These are phyloP conservation scores for Platysternon megacephalum DNA, from an alignment of 2,113 vertebrate genomes.

Conservation along the genomic window DNA sequence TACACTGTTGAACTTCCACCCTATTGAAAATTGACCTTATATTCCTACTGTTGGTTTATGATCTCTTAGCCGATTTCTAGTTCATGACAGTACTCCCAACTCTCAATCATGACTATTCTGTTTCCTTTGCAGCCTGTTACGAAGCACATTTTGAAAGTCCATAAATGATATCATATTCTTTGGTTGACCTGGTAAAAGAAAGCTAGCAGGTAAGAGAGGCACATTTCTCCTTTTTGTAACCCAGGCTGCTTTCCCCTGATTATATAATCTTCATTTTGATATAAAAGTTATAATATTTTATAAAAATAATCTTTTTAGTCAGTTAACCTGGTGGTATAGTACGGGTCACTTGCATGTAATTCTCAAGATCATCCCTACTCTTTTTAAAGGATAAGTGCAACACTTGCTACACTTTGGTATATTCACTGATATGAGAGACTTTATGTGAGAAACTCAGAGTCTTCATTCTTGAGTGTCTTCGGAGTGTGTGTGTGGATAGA, in stretches of 20 bases:
- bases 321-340: not conserved
- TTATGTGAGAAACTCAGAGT: not conserved
- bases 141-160: conserved; percentile 26
- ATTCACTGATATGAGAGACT: not conserved
- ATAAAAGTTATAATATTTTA: conserved; percentile 36
- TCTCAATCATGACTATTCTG: not conserved
- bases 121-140: conserved; percentile 19
- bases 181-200: not conserved
- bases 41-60: not conserved
- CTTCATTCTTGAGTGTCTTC: not conserved
- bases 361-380: not conserved
- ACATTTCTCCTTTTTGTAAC: not conserved
- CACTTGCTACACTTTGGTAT: not conserved
- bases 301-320: conserved; percentile 28
- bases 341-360: conserved; percentile 13
- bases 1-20: not conserved
- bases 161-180: conserved; percentile 28
- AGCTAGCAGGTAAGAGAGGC: not conserved
- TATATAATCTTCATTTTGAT: conserved; percentile 26
- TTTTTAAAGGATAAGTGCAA: not conserved
- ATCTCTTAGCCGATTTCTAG: conserved; percentile 1
- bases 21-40: not conserved
- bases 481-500: too few relatives aligned
- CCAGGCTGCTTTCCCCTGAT: not conserved
- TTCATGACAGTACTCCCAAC: not conserved